Percentiles rank a stretch among this genome's conserved stretches.
Conservation (phyloP, 1,140 invertebrate species). For the Diorhabda sublineata region DNA sequence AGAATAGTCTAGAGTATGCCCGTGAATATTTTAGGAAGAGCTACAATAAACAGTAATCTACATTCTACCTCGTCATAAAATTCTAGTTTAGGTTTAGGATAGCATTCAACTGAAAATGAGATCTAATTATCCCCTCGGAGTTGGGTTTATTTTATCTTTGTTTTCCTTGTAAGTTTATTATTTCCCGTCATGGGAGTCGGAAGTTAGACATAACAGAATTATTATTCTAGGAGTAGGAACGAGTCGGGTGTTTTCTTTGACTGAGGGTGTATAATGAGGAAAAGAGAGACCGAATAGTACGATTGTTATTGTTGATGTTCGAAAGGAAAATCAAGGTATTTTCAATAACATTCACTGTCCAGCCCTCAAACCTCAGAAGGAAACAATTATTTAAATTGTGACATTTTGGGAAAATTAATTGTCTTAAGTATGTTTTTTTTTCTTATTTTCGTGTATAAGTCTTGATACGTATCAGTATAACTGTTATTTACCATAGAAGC, state of each 20-base stretch:
- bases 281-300: background rate
- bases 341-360: background rate
- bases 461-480: no score
- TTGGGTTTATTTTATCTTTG: conserved; percentile 3
- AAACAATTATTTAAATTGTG: no score
- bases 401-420: no score
- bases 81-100: background rate
- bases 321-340: background rate
- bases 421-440: no score
- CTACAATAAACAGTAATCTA: conserved; percentile 1
- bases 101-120: conserved; percentile 2
- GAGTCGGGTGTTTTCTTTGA: background rate
- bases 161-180: conserved; percentile 3
- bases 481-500: no score
- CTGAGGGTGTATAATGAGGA: conserved; percentile 50
- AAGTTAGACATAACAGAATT: conserved; percentile 2
- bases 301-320: conserved; percentile 6
- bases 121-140: background rate
- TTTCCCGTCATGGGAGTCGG: background rate
- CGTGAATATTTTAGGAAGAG: background rate
- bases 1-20: no score
- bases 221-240: conserved; percentile 2
- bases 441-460: no score
- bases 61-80: conserved; percentile 2
- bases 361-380: no score